These are phyloP conservation scores for Copidosoma aretas DNA, from an alignment of 2,888 invertebrate species.

Conservation along the genomic window DNA sequence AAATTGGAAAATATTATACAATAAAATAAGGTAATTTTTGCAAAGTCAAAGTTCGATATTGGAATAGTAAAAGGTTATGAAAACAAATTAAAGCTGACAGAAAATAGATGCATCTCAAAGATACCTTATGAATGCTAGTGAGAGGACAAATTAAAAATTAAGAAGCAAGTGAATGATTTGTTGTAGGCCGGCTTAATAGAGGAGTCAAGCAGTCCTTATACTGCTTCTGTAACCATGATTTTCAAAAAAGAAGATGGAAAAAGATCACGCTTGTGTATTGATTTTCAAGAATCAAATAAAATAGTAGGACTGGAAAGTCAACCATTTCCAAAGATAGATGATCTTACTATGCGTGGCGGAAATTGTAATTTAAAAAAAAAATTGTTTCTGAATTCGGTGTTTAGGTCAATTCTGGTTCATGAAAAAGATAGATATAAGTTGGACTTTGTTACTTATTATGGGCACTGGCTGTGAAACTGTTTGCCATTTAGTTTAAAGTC, in stretches of 20 bases:
- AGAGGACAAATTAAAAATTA: slow-evolving; percentile 42
- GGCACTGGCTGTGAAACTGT: slow-evolving; percentile 41
- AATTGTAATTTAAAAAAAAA: too few relatives aligned
- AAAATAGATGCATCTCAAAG: not conserved
- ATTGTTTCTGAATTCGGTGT: too few relatives aligned
- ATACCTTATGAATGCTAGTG: slow-evolving; percentile 16
- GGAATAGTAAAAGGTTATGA: too few relatives aligned
- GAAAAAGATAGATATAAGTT: slow-evolving; percentile 38
- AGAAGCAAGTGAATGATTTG: slow-evolving; percentile 40
- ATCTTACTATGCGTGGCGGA: slow-evolving; percentile 27
- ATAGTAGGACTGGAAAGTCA: slow-evolving; percentile 37
- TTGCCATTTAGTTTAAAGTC: slow-evolving; percentile 39
- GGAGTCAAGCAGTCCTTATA: slow-evolving; percentile 45
- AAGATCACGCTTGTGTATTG: slow-evolving; percentile 50
- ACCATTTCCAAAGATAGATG: slow-evolving; percentile 36
- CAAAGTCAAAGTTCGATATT: too few relatives aligned
- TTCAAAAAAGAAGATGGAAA: slow-evolving; percentile 47
- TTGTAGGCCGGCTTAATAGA: slow-evolving; percentile 44
- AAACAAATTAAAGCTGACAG: too few relatives aligned
- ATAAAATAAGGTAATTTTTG: too few relatives aligned
- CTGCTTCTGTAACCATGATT: slow-evolving; percentile 45
- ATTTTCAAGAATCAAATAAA: slow-evolving; percentile 47
- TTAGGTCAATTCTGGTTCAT: slow-evolving; percentile 36
- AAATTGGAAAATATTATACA: too few relatives aligned
- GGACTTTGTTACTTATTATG: slow-evolving; percentile 8